phyloP scores from a whole-genome alignment of 2,888 invertebrate genomes.

The Phalangium opilio region DNA sequence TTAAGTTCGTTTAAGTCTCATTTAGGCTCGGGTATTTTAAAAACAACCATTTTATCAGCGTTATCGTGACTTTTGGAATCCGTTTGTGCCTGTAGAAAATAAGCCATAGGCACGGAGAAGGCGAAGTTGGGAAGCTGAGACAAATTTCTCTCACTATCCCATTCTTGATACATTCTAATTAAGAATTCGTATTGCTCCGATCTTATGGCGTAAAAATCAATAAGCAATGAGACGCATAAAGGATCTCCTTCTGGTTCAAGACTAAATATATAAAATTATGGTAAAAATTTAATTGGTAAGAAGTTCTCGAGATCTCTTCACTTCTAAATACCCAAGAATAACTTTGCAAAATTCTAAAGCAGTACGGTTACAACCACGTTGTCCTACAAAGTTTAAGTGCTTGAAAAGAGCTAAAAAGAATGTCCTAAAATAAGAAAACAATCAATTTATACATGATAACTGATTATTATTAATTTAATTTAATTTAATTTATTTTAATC shows the following conservation, averaged over 20 bases:
- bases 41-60: constrained; percentile 11
- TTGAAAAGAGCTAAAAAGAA: constrained; percentile 66
- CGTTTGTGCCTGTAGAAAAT: constrained; percentile 33
- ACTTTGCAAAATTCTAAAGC: constrained; percentile 75
- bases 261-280: constrained; percentile 28
- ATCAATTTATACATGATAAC: constrained; percentile 7
- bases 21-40: too few relatives aligned
- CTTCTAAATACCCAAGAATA: constrained; percentile 46
- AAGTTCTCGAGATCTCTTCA: too few relatives aligned
- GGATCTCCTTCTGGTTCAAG: constrained; percentile 61
- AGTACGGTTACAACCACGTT: constrained; percentile 64
- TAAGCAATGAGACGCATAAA: constrained; percentile 52
- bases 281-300: not conserved
- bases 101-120: constrained; percentile 59
- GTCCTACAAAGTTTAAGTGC: constrained; percentile 58
- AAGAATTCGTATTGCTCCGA: constrained; percentile 57
- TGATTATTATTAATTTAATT: too few relatives aligned
- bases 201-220: constrained; percentile 68
- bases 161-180: constrained; percentile 35
- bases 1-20: not conserved
- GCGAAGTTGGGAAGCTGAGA: constrained; percentile 74
- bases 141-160: constrained; percentile 43
- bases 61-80: constrained; percentile 8
- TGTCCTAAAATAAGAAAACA: constrained; percentile 37
- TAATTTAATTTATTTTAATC: constrained; percentile 4